Evolutionary conservation across 1,140 invertebrate species (phyloP).

Genomic region (Pseudomyrmex cubaensis): DNA sequence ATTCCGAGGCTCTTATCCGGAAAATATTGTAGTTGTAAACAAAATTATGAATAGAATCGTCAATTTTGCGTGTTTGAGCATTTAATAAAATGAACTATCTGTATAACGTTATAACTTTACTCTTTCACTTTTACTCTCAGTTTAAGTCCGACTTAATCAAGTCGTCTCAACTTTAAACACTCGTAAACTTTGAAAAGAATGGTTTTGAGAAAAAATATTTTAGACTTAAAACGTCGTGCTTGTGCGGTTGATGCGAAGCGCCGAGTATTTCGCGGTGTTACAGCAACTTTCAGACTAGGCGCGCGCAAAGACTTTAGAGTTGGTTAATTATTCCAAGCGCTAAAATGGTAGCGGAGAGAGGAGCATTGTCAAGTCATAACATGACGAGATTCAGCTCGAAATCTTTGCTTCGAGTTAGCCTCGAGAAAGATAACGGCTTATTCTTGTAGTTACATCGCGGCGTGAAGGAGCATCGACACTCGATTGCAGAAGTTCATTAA

Average conservation of each 20-base stretch:
- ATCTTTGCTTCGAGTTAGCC: constrained; percentile 62
- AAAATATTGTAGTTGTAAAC: too few species aligned
- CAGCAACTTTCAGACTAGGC: constrained; percentile 41
- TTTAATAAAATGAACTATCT: too few species aligned
- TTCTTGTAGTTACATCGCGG: constrained; percentile 58
- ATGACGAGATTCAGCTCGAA: constrained; percentile 58
- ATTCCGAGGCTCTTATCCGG: too few species aligned
- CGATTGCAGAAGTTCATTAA: constrained; percentile 73
- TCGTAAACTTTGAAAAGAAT: too few species aligned
- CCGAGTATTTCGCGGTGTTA: constrained; percentile 7
- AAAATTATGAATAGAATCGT: too few species aligned
- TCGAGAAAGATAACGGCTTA: constrained; percentile 70
- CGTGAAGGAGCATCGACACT: constrained; percentile 56
- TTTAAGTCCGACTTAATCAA: too few species aligned
- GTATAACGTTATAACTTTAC: too few species aligned
- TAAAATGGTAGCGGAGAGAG: not conserved
- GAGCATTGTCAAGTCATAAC: constrained; percentile 21
- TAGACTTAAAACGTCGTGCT: too few species aligned
- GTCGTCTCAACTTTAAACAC: too few species aligned
- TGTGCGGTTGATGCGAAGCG: constrained; percentile 11
- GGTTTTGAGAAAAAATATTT: too few species aligned
- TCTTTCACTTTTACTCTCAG: too few species aligned
- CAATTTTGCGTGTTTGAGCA: too few species aligned
- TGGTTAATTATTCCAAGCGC: constrained; percentile 38
- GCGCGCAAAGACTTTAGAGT: constrained; percentile 9